phyloP scores from a whole-genome alignment of 2,113 vertebrate genomes.

The Scolopax mira region DNA sequence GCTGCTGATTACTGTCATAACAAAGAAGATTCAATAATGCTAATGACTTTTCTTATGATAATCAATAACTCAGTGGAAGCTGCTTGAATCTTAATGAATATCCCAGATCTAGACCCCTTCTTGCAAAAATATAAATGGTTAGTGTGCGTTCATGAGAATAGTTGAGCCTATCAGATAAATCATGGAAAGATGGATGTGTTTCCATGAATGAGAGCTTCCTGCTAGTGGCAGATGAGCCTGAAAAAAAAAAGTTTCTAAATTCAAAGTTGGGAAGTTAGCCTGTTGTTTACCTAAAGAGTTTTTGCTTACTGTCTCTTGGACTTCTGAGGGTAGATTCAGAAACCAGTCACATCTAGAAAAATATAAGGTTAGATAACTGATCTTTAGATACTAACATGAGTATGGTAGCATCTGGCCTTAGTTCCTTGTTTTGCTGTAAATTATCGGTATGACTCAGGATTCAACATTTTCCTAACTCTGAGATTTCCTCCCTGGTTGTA shows the following conservation, averaged over 20 bases:
- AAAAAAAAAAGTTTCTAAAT: not conserved
- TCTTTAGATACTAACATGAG: not conserved
- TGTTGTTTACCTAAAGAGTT: not conserved
- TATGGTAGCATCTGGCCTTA: not conserved
- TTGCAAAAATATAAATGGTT: not conserved
- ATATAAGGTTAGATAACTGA: not conserved
- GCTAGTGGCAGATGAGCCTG: not conserved
- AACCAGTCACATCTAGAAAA: not conserved
- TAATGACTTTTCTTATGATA: conserved; percentile 74
- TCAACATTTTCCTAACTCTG: not conserved
- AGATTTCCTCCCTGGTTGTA: not conserved
- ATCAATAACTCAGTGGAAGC: conserved; percentile 64
- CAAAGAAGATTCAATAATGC: conserved; percentile 69
- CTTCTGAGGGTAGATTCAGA: not conserved
- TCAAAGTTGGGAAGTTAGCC: not conserved
- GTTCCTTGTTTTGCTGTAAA: not conserved
- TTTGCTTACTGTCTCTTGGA: not conserved
- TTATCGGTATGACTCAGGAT: not conserved
- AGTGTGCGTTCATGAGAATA: not conserved
- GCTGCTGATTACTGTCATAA: conserved; percentile 78
- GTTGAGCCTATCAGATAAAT: not conserved
- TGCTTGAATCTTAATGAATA: conserved; percentile 54
- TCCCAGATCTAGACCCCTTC: not conserved
- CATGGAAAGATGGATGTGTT: not conserved
- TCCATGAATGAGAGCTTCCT: not conserved